phyloP scores from a whole-genome alignment of 2,113 vertebrate species.

The Poeciliopsis retropinna region DNA sequence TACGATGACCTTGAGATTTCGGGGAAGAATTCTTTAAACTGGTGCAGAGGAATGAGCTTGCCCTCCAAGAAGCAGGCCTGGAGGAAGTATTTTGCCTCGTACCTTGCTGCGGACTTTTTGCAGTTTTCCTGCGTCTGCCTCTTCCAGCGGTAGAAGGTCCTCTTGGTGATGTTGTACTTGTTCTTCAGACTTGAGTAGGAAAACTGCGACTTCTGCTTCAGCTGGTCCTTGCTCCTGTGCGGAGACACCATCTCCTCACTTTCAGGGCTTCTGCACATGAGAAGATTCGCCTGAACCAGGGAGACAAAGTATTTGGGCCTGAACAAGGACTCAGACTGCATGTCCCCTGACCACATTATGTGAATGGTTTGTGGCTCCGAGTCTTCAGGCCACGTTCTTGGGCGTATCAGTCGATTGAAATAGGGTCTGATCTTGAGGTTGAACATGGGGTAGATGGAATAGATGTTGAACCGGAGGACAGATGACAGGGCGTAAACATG shows the following conservation, averaged over 20 bases:
- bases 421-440: slow-evolving; percentile 95
- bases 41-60: slow-evolving; percentile 87
- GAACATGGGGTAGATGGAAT: slow-evolving; percentile 96
- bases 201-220: slow-evolving; percentile 81
- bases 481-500: slow-evolving; percentile 93
- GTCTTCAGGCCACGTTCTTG: slow-evolving; percentile 78
- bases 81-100: slow-evolving; percentile 93
- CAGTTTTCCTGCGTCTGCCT: slow-evolving; percentile 90
- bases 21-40: slow-evolving; percentile 91
- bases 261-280: slow-evolving; percentile 50
- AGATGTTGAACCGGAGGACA: slow-evolving; percentile 89
- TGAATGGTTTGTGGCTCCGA: slow-evolving; percentile 82
- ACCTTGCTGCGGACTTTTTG: slow-evolving; percentile 87
- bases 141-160: slow-evolving; percentile 95
- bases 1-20: slow-evolving; percentile 95
- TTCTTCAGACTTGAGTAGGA: slow-evolving; percentile 88
- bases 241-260: slow-evolving; percentile 62
- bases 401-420: slow-evolving; percentile 91
- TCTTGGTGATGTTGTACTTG: slow-evolving; percentile 91
- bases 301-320: slow-evolving; percentile 90
- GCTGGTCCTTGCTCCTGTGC: slow-evolving; percentile 78
- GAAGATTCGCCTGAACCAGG: slow-evolving; percentile 82
- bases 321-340: slow-evolving; percentile 85
- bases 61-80: slow-evolving; percentile 89
- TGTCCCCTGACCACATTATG: slow-evolving; percentile 93